These are phyloP conservation scores for Enteromius afrohamiltoni DNA, from an alignment of 2,797 vertebrate genomes.

Conservation along the genomic window DNA sequence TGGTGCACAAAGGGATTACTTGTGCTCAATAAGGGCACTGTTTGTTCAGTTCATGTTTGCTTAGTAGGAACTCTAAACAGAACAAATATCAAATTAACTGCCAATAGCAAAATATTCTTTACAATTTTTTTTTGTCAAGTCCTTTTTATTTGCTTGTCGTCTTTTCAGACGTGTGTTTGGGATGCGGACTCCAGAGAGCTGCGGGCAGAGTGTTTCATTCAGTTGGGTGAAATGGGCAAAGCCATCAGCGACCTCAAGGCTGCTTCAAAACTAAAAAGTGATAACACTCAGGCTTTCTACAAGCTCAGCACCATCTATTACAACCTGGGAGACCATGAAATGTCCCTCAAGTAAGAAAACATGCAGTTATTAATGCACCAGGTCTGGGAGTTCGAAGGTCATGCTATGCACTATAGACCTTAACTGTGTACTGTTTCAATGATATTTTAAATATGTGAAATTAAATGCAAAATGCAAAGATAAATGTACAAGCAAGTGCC, in stretches of 20 bases:
- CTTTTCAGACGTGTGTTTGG: constrained; percentile 91
- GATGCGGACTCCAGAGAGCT: constrained; percentile 91
- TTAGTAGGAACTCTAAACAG: background rate
- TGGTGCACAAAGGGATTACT: background rate
- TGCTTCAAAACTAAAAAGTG: constrained; percentile 90
- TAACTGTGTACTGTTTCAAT: background rate
- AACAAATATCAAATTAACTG: background rate
- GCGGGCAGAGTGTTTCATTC: constrained; percentile 93
- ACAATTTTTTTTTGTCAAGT: background rate
- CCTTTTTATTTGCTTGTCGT: constrained; percentile 49
- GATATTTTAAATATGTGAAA: background rate
- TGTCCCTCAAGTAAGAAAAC: constrained; percentile 90
- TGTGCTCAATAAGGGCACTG: background rate
- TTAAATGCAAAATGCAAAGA: background rate
- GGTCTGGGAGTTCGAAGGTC: background rate
- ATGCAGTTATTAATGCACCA: background rate
- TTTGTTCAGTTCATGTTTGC: constrained; percentile 21
- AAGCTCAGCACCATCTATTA: constrained; percentile 97
- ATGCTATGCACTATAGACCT: background rate
- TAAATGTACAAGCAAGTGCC: background rate
- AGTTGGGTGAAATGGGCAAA: constrained; percentile 91
- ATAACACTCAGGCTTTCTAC: constrained; percentile 95
- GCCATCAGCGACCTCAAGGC: constrained; percentile 95
- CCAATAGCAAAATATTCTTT: background rate
- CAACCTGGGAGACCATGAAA: constrained; percentile 92